A percentile compares a stretch with the other conserved stretches of the same genome.
phyloP scores from a whole-genome alignment of 2,888 invertebrate genomes.

The Heliconius ismenius region DNA sequence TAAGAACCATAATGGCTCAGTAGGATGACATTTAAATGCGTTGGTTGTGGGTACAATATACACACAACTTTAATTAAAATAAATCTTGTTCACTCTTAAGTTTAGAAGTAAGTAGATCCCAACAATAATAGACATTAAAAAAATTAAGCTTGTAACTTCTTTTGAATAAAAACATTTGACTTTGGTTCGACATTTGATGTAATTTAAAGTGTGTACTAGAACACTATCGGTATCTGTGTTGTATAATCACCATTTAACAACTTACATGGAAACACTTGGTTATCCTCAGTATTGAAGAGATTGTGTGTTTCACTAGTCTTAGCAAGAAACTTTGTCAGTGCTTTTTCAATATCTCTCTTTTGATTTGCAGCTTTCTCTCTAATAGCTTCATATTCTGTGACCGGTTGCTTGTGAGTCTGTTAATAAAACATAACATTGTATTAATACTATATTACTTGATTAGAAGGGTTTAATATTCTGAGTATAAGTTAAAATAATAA shows the following conservation, averaged over 20 bases:
- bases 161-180: too few relatives aligned
- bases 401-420: slow-evolving; percentile 96
- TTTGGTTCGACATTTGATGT: too few relatives aligned
- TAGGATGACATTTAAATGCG: too few relatives aligned
- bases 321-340: slow-evolving; percentile 95
- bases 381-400: slow-evolving; percentile 97
- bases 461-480: background rate
- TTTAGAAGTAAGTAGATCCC: too few relatives aligned
- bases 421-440: background rate
- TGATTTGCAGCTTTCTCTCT: slow-evolving; percentile 96
- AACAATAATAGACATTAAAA: too few relatives aligned
- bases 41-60: too few relatives aligned
- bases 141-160: too few relatives aligned
- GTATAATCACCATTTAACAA: slow-evolving; percentile 42
- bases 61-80: too few relatives aligned
- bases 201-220: too few relatives aligned
- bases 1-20: too few relatives aligned
- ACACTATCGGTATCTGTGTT: background rate
- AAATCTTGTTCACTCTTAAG: too few relatives aligned
- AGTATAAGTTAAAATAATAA: too few relatives aligned
- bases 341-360: slow-evolving; percentile 95
- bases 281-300: slow-evolving; percentile 94
- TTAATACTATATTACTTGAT: background rate
- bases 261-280: slow-evolving; percentile 93
- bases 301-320: slow-evolving; percentile 96